These are phyloP conservation scores for Mythimna loreyi DNA, from an alignment of 2,888 invertebrate genomes.

Conservation along the genomic window DNA sequence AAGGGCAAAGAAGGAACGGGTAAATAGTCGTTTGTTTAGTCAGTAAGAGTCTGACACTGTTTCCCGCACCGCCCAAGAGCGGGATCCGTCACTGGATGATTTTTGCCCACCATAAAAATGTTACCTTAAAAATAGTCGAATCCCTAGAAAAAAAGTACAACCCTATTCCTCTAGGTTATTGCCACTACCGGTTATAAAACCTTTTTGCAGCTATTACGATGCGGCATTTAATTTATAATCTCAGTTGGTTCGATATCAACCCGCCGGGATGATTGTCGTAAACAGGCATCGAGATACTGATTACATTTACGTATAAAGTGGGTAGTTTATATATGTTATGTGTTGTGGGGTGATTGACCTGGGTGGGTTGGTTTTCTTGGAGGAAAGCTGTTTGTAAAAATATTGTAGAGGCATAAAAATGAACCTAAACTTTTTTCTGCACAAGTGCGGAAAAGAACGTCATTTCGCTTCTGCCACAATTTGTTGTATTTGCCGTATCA, in stretches of 20 bases:
- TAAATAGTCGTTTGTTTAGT: too few relatives aligned
- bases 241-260: constrained; percentile 25
- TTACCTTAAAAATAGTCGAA: too few relatives aligned
- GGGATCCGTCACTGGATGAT: too few relatives aligned
- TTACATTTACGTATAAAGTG: constrained; percentile 32
- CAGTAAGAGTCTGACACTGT: too few relatives aligned
- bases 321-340: background rate
- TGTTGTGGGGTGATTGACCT: background rate
- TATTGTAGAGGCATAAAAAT: background rate
- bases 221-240: constrained; percentile 49
- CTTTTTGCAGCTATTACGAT: constrained; percentile 47
- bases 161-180: constrained; percentile 51
- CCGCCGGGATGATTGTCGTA: constrained; percentile 34
- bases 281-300: constrained; percentile 20
- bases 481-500: too few relatives aligned
- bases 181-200: constrained; percentile 47
- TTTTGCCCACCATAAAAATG: too few relatives aligned
- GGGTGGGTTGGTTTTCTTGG: background rate
- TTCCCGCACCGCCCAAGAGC: too few relatives aligned
- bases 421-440: background rate
- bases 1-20: too few relatives aligned
- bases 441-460: too few relatives aligned
- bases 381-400: background rate
- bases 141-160: constrained; percentile 14
- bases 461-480: too few relatives aligned